These are phyloP conservation scores for Corythaixoides concolor DNA, from an alignment of 2,113 vertebrate species.

Conservation along the genomic window DNA sequence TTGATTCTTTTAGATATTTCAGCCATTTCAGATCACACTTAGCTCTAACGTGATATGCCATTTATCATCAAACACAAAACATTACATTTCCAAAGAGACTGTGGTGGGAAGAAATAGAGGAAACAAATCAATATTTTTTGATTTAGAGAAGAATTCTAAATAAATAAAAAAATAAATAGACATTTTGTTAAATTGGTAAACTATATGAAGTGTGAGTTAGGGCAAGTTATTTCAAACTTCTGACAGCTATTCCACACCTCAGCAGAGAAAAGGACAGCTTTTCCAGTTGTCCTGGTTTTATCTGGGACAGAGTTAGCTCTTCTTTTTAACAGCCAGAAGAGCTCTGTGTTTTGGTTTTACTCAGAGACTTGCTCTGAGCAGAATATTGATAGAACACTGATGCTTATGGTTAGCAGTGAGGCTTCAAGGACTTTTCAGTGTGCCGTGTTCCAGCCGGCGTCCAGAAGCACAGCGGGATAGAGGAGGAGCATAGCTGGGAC, in stretches of 20 bases:
- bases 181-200: not conserved
- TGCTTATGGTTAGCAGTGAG: too few species aligned
- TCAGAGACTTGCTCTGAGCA: too few species aligned
- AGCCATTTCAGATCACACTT: conserved; percentile 5
- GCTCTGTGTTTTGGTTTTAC: too few species aligned
- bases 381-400: too few species aligned
- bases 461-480: too few species aligned
- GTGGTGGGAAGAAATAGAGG: not conserved
- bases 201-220: not conserved
- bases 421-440: too few species aligned
- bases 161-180: not conserved
- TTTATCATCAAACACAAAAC: not conserved
- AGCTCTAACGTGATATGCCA: not conserved
- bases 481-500: too few species aligned
- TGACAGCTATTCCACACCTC: not conserved
- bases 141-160: not conserved
- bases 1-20: not conserved
- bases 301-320: too few species aligned
- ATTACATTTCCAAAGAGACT: not conserved
- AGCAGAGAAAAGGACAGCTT: too few species aligned
- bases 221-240: not conserved
- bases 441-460: too few species aligned
- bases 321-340: too few species aligned
- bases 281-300: too few species aligned
- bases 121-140: not conserved